Conservation (phyloP, 1,140 invertebrate genomes). For the Sycophaga agraensis region DNA sequence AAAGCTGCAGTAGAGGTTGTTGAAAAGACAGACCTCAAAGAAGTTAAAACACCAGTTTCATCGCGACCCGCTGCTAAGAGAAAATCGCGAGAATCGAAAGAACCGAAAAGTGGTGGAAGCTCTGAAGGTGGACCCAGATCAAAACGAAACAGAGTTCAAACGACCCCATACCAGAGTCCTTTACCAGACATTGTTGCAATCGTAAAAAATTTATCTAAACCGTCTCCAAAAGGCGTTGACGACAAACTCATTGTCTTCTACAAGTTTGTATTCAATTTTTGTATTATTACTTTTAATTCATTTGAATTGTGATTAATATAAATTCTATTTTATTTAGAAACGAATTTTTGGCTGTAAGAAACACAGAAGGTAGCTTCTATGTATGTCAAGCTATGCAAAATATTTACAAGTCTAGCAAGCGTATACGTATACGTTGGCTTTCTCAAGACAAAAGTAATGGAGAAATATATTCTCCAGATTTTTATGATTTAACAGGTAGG, state of each 20-base stretch:
- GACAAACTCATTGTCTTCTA: constrained; percentile 84
- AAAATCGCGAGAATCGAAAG: constrained; percentile 52
- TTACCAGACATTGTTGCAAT: constrained; percentile 74
- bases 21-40: constrained; percentile 40
- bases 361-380: constrained; percentile 85
- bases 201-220: constrained; percentile 69
- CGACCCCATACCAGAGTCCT: constrained; percentile 80
- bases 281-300: constrained; percentile 13
- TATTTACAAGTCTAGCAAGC: constrained; percentile 78
- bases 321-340: constrained; percentile 62
- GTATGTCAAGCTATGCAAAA: constrained; percentile 90
- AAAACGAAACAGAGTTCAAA: constrained; percentile 64
- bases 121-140: constrained; percentile 55
- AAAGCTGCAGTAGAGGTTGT: constrained; percentile 5
- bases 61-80: constrained; percentile 39
- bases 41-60: constrained; percentile 22
- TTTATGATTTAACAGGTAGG: constrained; percentile 82
- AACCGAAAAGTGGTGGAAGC: constrained; percentile 41
- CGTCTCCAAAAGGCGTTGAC: constrained; percentile 65
- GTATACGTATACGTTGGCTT: constrained; percentile 87
- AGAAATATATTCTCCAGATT: constrained; percentile 84
- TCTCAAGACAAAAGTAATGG: constrained; percentile 71
- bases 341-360: constrained; percentile 87
- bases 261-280: constrained; percentile 62
- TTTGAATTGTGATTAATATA: constrained; percentile 2